These are phyloP conservation scores for Microplitis manilae DNA, from an alignment of 2,888 invertebrate species.

Conservation along the genomic window DNA sequence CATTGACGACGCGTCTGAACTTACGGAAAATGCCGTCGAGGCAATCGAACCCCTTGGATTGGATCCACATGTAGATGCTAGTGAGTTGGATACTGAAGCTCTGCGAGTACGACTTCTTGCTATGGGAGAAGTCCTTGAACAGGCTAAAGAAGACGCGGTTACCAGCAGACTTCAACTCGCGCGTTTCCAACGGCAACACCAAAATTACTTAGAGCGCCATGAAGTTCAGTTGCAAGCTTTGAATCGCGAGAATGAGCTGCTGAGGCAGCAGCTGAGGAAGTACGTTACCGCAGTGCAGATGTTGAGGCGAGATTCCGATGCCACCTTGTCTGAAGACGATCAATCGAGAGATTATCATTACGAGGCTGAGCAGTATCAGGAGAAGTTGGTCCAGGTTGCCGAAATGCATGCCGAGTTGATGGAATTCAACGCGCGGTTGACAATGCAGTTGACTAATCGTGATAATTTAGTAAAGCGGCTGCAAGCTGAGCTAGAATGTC, in stretches of 20 bases:
- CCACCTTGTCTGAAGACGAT: conserved; percentile 64
- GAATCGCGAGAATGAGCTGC: conserved; percentile 84
- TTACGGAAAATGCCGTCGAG: conserved; percentile 65
- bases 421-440: conserved; percentile 91
- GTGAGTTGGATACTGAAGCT: conserved; percentile 60
- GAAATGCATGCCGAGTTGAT: conserved; percentile 96
- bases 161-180: conserved; percentile 64
- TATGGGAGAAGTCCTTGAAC: conserved; percentile 65
- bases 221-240: conserved; percentile 76
- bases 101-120: conserved; percentile 62
- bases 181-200: conserved; percentile 68
- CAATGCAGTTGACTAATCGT: conserved; percentile 77
- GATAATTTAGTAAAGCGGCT: conserved; percentile 76
- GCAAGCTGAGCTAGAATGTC: conserved; percentile 77
- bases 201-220: conserved; percentile 68
- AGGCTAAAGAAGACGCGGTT: conserved; percentile 66
- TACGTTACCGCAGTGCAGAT: conserved; percentile 92
- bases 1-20: conserved; percentile 64
- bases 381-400: conserved; percentile 91
- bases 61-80: conserved; percentile 56
- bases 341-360: conserved; percentile 73
- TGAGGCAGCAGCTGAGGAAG: conserved; percentile 88
- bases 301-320: conserved; percentile 76
- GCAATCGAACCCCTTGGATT: conserved; percentile 64
- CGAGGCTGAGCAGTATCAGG: conserved; percentile 87